phyloP scores from a whole-genome alignment of 2,888 invertebrate genomes.

The Drosophila prostipennis region DNA sequence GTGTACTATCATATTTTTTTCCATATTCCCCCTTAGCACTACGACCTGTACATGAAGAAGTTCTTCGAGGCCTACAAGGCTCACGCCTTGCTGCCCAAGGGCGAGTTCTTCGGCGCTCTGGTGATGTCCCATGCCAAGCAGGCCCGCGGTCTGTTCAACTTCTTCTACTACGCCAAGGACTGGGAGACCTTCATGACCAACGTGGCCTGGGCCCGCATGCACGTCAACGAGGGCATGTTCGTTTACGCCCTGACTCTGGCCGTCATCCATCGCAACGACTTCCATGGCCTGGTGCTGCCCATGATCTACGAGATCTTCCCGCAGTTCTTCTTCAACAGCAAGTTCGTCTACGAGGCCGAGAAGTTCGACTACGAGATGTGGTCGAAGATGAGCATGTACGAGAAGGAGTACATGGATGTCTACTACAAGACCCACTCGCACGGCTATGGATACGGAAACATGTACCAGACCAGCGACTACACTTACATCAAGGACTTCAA shows the following conservation, averaged over 20 bases:
- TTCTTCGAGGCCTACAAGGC: slow-evolving; percentile 68
- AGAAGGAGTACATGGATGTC: slow-evolving; percentile 76
- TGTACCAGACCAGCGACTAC: slow-evolving; percentile 62
- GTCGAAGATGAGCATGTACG: slow-evolving; percentile 84
- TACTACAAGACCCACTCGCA: slow-evolving; percentile 60
- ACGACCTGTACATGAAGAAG: slow-evolving; percentile 64
- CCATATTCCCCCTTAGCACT: slow-evolving; percentile 22
- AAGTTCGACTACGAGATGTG: slow-evolving; percentile 85
- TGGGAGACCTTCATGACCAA: slow-evolving; percentile 89
- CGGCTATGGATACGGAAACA: slow-evolving; percentile 21
- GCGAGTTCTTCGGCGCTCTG: slow-evolving; percentile 86
- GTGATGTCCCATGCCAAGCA: slow-evolving; percentile 85
- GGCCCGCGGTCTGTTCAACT: slow-evolving; percentile 86
- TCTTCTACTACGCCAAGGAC: slow-evolving; percentile 89
- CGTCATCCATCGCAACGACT: slow-evolving; percentile 87
- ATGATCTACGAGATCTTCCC: slow-evolving; percentile 90
- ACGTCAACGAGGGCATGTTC: slow-evolving; percentile 89
- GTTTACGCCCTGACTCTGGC: slow-evolving; percentile 88
- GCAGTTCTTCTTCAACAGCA: slow-evolving; percentile 88
- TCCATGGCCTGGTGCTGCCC: slow-evolving; percentile 88
- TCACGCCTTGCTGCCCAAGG: slow-evolving; percentile 85
- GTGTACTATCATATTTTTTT: too few relatives aligned
- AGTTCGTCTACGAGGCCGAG: slow-evolving; percentile 88
- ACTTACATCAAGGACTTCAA: slow-evolving; percentile 79
- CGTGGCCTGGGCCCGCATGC: slow-evolving; percentile 88